Conservation (phyloP, 2,113 vertebrate genomes). For the Pygoscelis antarcticus region DNA sequence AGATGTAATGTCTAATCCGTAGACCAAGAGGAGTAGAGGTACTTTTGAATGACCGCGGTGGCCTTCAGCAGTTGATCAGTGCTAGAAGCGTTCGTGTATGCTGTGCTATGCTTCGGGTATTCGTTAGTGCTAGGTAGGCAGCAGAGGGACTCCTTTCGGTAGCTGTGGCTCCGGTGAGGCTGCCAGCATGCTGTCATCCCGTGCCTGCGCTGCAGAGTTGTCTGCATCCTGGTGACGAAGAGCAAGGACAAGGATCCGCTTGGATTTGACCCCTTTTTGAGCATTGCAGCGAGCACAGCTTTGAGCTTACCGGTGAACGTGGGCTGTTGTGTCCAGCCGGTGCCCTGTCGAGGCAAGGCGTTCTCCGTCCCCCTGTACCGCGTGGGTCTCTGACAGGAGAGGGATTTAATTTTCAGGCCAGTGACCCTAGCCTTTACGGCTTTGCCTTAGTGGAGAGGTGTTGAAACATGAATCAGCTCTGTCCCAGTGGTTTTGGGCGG, state of each 20-base stretch:
- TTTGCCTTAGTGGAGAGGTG: neutral
- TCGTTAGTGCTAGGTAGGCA: rapidly evolving
- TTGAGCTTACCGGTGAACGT: neutral
- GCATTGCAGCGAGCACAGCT: neutral
- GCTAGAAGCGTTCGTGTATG: rapidly evolving
- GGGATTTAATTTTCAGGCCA: neutral
- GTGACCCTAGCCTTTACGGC: neutral
- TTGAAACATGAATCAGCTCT: neutral
- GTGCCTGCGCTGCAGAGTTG: rapidly evolving
- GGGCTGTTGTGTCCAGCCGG: rapidly evolving
- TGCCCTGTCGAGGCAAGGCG: neutral
- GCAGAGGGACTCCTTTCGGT: rapidly evolving
- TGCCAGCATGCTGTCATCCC: rapidly evolving
- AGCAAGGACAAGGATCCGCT: neutral
- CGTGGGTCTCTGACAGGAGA: rapidly evolving
- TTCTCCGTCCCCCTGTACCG: rapidly evolving
- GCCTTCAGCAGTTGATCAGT: neutral
- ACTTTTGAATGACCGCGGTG: neutral
- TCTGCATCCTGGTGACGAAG: neutral
- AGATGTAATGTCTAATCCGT: neutral
- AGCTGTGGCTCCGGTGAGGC: neutral
- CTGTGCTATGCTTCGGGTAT: neutral
- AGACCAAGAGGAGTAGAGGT: neutral
- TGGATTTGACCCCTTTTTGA: neutral
- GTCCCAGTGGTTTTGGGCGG: neutral